phyloP scores from a whole-genome alignment of 2,888 invertebrate genomes.

The Sympetrum striolatum region DNA sequence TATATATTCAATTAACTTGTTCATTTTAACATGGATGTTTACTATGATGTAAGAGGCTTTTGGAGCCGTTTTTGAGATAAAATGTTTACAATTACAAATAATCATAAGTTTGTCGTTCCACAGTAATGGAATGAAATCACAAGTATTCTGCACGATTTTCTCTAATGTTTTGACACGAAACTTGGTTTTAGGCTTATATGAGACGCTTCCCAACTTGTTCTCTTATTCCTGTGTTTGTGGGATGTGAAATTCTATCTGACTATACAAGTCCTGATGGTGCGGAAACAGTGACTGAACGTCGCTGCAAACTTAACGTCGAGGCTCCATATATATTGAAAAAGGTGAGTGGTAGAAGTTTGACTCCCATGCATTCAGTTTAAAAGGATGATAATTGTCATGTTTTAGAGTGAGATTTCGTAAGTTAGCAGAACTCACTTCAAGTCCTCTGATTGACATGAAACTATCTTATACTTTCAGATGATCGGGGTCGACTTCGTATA shows the following conservation, averaged over 20 bases:
- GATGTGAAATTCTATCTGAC: constrained; percentile 82
- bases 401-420: not conserved
- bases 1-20: too few species aligned
- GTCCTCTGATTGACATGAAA: too few species aligned
- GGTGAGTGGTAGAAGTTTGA: constrained; percentile 61
- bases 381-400: not conserved
- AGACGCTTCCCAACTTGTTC: constrained; percentile 91
- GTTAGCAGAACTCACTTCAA: too few species aligned
- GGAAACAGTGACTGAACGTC: constrained; percentile 78
- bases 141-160: too few species aligned
- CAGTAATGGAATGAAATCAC: too few species aligned
- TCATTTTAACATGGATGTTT: too few species aligned
- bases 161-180: too few species aligned
- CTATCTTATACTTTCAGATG: constrained; percentile 66
- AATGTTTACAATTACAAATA: too few species aligned
- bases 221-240: constrained; percentile 92
- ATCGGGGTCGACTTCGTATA: constrained; percentile 90
- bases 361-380: not conserved
- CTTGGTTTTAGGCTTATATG: constrained; percentile 82
- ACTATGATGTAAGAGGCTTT: too few species aligned
- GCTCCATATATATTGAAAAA: constrained; percentile 94
- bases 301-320: constrained; percentile 89
- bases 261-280: constrained; percentile 79
- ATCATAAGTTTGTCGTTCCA: too few species aligned
- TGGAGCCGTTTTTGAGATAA: too few species aligned